A percentile compares a stretch with the other conserved stretches of the same genome.
These are phyloP conservation scores for Hyla sarda DNA, from an alignment of 2,113 vertebrate genomes.

Conservation along the genomic window DNA sequence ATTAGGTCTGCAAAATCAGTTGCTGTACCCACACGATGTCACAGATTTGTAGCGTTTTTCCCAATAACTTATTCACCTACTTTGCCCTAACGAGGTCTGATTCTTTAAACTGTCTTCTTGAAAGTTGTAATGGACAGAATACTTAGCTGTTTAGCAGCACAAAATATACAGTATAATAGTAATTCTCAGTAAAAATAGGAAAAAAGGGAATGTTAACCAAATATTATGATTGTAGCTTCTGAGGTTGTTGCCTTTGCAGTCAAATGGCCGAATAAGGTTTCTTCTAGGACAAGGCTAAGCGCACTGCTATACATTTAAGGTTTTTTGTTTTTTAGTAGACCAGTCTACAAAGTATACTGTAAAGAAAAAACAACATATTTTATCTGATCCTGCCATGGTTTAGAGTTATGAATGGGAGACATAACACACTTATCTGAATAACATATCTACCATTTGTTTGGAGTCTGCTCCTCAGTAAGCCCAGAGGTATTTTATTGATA, in stretches of 20 bases:
- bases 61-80: background rate
- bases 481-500: background rate
- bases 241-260: background rate
- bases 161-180: background rate
- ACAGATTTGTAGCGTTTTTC: background rate
- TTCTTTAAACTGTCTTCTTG: too few relatives aligned
- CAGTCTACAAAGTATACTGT: background rate
- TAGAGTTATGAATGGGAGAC: background rate
- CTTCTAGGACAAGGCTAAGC: background rate
- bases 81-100: too few relatives aligned
- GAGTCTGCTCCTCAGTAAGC: background rate
- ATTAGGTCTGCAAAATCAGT: background rate
- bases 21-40: background rate
- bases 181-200: background rate
- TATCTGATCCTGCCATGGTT: background rate
- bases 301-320: background rate
- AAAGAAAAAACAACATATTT: background rate
- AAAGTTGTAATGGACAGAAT: background rate
- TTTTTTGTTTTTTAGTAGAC: background rate
- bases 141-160: background rate
- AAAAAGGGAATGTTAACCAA: background rate
- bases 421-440: conserved; percentile 7
- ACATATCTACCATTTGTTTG: background rate
- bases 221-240: background rate
- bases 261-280: background rate